Conservation (phyloP, 2,797 vertebrate species). For the Poecilia wingei region DNA sequence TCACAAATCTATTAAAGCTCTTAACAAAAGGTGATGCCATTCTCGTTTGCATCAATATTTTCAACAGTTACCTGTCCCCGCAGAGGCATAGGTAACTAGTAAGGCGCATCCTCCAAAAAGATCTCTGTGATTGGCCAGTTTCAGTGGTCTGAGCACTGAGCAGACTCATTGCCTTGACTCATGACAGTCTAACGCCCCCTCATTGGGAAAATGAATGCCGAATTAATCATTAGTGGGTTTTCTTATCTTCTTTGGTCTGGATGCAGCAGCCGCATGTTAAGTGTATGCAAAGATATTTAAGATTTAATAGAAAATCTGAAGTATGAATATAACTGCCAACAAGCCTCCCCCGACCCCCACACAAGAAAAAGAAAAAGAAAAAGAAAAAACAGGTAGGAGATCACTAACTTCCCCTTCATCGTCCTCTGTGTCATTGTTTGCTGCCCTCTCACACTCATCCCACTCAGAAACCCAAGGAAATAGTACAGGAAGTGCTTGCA, state of each 20-base stretch:
- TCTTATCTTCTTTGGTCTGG: not conserved
- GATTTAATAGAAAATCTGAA: not conserved
- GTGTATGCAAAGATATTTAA: too few species aligned
- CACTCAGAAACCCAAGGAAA: conserved; percentile 65
- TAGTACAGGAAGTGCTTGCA: conserved; percentile 67
- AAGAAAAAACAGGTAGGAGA: conserved; percentile 24
- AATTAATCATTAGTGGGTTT: not conserved
- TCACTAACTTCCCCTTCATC: conserved; percentile 51
- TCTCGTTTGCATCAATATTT: not conserved
- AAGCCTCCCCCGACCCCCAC: conserved; percentile 3
- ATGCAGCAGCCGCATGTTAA: not conserved
- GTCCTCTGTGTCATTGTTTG: conserved; percentile 27
- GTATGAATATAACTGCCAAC: not conserved
- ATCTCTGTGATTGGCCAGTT: not conserved
- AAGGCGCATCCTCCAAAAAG: too few species aligned
- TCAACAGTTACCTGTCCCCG: not conserved
- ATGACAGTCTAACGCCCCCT: not conserved
- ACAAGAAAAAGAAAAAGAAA: conserved; percentile 25
- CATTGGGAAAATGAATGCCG: not conserved
- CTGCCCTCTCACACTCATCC: conserved; percentile 30
- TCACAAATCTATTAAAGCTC: not conserved
- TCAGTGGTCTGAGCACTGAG: not conserved
- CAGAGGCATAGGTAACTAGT: not conserved
- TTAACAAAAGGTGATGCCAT: too few species aligned
- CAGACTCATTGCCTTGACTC: not conserved